Conservation (phyloP, 2,113 vertebrate species). For the Mobula birostris region DNA sequence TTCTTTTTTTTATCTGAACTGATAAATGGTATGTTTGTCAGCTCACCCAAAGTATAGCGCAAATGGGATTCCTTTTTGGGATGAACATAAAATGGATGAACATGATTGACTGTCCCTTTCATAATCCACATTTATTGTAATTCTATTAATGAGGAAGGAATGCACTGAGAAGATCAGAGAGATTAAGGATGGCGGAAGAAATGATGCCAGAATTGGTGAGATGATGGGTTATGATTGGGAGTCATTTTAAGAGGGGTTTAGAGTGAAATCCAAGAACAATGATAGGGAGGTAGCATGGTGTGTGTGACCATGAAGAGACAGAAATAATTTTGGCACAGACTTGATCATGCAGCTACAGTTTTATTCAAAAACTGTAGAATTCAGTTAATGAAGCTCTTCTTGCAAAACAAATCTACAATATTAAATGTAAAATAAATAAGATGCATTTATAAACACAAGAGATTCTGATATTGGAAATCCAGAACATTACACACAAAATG, state of each 20-base stretch:
- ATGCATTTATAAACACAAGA: neutral
- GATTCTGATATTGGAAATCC: no score
- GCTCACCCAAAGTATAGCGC: neutral
- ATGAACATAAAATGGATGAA: neutral
- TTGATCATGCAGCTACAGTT: neutral
- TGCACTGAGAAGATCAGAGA: no score
- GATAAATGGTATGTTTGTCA: neutral
- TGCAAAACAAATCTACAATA: neutral
- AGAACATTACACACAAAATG: no score
- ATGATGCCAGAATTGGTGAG: no score
- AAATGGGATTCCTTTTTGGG: neutral
- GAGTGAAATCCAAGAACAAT: no score
- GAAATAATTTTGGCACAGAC: neutral
- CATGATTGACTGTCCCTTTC: neutral
- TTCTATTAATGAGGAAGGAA: no score
- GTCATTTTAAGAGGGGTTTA: no score
- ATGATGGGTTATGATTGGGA: no score
- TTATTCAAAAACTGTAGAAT: neutral
- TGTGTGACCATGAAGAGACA: no score
- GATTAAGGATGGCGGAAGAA: no score
- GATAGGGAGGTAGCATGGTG: no score
- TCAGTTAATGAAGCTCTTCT: neutral
- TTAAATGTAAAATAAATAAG: neutral
- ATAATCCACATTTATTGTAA: neutral
- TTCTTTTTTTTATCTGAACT: neutral